Evolutionary conservation across 2,888 invertebrate genomes (phyloP), one percentile per base, ranked within the genome.

Genomic region (Ochlodes sylvanus): DNA sequence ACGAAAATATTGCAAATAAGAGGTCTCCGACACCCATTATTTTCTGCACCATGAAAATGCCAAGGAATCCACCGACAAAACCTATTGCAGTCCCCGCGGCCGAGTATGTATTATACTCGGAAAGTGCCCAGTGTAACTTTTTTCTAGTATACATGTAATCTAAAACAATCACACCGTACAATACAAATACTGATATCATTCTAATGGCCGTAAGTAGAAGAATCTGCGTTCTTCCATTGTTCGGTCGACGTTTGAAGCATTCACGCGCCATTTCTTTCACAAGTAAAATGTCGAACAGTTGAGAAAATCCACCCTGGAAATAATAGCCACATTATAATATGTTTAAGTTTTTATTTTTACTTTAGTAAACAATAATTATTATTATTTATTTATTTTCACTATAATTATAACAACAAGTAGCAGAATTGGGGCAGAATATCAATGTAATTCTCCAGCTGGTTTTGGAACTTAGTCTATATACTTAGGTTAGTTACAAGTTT

Each of bases 81-180:
- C 94, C 75, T 14, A 94, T 90, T 0, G 94, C 65, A 42, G 93
- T 89, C 61, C 81, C 84, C 0, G 87, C 79, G 5, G 94, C 94
- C 32, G 88, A 86, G 77, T 90, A 96, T 19, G 88, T 81, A 1
- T 95, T 95, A 73, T 91, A 95, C 19, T 94, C 84, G 38, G 91
- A 79, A 32, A 95, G 85, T 21, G 94, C 89, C 96, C 96, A 96
- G 32, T 93, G 87, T 69, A 96, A 94, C 75, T 94, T 94, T 56
- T 94, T 91, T 71, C 95, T 91, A 4, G 94, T 80, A 75, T 95
- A 96, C 68, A 95, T 78, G 77, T 94, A 96, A 61, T 90, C 88
- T 21, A 96, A 87, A 19, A 82, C 77, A 1, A 73, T 52, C 47
- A 91, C 86, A 1, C 94, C 95, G 70, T 90, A 85, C 0, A 87